These are phyloP conservation scores for Eupithecia tripunctaria DNA, from an alignment of 2,888 invertebrate genomes.

Conservation along the genomic window DNA sequence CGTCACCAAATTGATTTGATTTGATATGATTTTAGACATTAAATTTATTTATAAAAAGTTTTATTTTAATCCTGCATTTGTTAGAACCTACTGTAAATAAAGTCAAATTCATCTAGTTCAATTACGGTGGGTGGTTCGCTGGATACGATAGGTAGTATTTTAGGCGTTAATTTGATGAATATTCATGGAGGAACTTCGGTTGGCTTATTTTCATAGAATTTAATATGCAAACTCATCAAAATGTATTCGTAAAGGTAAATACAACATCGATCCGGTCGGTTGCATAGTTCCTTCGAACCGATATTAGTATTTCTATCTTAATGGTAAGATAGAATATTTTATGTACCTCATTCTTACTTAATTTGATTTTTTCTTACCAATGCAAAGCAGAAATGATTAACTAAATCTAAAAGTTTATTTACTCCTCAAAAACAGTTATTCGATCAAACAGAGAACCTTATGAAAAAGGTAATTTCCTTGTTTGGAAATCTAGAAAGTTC, in stretches of 20 bases:
- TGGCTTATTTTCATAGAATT: slow-evolving; percentile 21
- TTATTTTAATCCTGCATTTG: background rate
- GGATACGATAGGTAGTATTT: slow-evolving; percentile 5
- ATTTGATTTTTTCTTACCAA: background rate
- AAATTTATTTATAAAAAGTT: background rate
- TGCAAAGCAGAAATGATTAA: background rate
- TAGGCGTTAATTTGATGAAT: slow-evolving; percentile 21
- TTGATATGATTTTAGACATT: background rate
- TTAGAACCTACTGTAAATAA: background rate
- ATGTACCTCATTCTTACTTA: background rate
- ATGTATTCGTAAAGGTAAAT: background rate
- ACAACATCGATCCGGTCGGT: background rate
- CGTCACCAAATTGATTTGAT: too few species aligned
- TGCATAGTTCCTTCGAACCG: background rate
- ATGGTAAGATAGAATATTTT: background rate
- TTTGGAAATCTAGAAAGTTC: slow-evolving; percentile 40
- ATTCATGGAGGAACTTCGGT: slow-evolving; percentile 16
- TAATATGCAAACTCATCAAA: slow-evolving; percentile 14
- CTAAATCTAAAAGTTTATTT: background rate
- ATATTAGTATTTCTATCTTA: background rate
- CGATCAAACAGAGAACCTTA: slow-evolving; percentile 21
- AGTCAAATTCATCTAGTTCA: background rate
- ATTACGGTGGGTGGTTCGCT: background rate
- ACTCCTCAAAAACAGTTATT: background rate
- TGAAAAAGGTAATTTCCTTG: slow-evolving; percentile 33